Conservation (phyloP, 2,888 invertebrate genomes). For the Toxonevra muliebris region DNA sequence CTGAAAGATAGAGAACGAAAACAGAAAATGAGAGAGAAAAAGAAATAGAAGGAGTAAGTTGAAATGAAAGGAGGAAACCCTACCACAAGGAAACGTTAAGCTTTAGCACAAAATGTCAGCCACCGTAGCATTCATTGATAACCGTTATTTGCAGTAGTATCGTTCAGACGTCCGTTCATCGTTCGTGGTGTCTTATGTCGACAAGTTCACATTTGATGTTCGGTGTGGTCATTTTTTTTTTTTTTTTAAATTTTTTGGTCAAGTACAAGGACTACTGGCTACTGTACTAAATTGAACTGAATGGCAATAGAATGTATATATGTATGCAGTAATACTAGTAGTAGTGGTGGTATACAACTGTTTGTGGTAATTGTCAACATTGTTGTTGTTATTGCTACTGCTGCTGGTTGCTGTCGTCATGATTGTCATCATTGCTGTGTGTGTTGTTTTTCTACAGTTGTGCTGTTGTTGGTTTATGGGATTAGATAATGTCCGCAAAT, state of each 20-base stretch:
- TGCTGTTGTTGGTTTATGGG: constrained; percentile 34
- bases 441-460: constrained; percentile 7
- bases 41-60: constrained; percentile 3
- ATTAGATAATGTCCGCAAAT: constrained; percentile 43
- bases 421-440: constrained; percentile 14
- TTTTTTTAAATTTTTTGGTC: constrained; percentile 27
- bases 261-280: constrained; percentile 40
- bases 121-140: not conserved
- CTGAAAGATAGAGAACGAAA: constrained; percentile 66
- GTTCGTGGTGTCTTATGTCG: constrained; percentile 9
- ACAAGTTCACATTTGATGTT: not conserved
- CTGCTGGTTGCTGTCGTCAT: not conserved
- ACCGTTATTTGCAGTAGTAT: constrained; percentile 15
- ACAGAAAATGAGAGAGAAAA: not conserved
- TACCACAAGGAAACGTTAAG: too few species aligned
- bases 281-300: not conserved
- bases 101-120: not conserved
- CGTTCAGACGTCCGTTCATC: not conserved
- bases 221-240: constrained; percentile 6
- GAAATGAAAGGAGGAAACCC: not conserved
- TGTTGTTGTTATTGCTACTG: not conserved
- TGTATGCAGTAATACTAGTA: too few species aligned
- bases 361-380: not conserved
- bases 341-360: not conserved
- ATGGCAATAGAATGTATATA: too few species aligned